A percentile compares a stretch with the other conserved stretches of the same genome.
Conservation (phyloP, 2,888 invertebrate genomes). For the Tipula vernalis region DNA sequence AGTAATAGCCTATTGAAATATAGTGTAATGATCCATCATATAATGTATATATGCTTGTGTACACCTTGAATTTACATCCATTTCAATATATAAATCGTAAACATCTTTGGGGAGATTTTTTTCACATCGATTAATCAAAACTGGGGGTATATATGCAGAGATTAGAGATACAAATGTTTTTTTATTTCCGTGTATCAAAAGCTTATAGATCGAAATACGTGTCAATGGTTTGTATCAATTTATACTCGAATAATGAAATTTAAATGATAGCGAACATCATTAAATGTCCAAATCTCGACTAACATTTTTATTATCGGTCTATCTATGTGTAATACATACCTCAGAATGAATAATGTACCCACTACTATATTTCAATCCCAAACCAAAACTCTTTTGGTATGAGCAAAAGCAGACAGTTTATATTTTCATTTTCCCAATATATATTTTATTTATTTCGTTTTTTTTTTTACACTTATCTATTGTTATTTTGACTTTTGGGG, state of each 20-base stretch:
- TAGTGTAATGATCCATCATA: not conserved
- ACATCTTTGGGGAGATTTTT: not conserved
- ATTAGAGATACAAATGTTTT: too few species aligned
- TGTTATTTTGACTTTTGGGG: slow-evolving; percentile 4
- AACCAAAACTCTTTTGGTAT: not conserved
- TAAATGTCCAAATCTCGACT: not conserved
- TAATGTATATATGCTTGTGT: not conserved
- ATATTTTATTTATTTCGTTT: not conserved
- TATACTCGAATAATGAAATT: not conserved
- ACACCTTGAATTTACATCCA: not conserved
- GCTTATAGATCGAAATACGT: not conserved
- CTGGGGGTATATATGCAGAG: not conserved
- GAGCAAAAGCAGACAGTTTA: not conserved
- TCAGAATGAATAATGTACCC: not conserved
- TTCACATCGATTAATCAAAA: not conserved
- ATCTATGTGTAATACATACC: not conserved
- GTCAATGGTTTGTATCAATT: not conserved
- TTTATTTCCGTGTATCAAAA: not conserved
- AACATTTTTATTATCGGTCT: not conserved
- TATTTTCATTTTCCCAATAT: not conserved
- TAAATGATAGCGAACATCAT: not conserved
- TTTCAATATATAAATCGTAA: not conserved
- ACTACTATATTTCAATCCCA: not conserved
- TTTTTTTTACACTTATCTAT: not conserved
- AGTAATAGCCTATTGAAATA: not conserved